These are phyloP conservation scores for Phenganax marumi DNA, from an alignment of 92 coral and sea anemone genomes.

Conservation along the genomic window DNA sequence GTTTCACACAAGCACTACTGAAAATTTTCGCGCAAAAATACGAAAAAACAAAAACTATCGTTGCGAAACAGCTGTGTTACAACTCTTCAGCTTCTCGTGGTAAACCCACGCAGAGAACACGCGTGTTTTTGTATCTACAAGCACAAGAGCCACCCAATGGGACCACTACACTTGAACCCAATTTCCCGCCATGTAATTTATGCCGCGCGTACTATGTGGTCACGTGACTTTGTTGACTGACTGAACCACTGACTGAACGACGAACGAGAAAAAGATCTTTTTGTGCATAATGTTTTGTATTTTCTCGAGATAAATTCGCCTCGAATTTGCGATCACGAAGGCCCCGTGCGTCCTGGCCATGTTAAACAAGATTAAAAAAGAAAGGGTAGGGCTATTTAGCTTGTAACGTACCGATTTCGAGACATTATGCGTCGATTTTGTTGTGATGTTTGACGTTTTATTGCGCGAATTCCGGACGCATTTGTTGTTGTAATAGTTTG, in stretches of 20 bases:
- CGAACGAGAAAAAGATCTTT: background rate
- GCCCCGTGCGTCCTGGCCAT: conserved; percentile 47
- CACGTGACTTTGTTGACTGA: background rate
- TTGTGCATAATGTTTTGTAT: background rate
- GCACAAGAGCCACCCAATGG: too few relatives aligned
- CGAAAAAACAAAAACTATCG: too few relatives aligned
- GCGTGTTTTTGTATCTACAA: too few relatives aligned
- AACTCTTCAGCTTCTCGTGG: too few relatives aligned
- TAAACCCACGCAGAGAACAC: too few relatives aligned
- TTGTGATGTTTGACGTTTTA: background rate
- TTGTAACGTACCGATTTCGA: background rate
- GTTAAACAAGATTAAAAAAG: conserved; percentile 96
- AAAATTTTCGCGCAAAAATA: too few relatives aligned
- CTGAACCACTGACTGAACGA: background rate
- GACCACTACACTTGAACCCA: too few relatives aligned
- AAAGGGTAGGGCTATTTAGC: conserved; percentile 64
- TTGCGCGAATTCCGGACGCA: background rate
- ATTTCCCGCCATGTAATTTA: background rate
- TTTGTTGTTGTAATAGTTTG: conserved; percentile 3
- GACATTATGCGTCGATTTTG: background rate
- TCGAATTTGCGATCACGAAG: background rate
- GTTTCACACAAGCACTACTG: too few relatives aligned
- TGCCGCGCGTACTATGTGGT: background rate
- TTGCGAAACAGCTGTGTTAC: too few relatives aligned
- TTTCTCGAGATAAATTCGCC: background rate